Evolutionary conservation across 1,140 invertebrate species (phyloP), one percentile per base, ranked within the genome.

Genomic region (Drosophila gunungcola): DNA sequence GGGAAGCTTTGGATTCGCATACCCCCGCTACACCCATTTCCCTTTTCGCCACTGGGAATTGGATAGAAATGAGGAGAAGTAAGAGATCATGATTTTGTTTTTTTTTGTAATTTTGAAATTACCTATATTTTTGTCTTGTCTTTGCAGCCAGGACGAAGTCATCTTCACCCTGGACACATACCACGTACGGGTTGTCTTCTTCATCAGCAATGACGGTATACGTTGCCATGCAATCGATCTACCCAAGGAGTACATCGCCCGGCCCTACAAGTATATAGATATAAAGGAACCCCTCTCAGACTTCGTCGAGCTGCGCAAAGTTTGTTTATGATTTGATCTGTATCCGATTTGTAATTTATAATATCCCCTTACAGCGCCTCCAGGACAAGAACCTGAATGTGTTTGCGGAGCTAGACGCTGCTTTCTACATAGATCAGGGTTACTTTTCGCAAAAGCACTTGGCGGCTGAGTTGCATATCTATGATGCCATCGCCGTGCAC

Each of bases 391-490:
- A 90, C 45, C 42, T 91, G 11, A 91, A 91, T 58, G 84, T 91
- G 43, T 91, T 91, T 75, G 65, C 90, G 5, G 67, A 90, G 51
- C 55, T 65, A 21, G 90, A 91, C 73, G 90, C 90, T 9, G 51
- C 56, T 11, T 91, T 55, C 48, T 91, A 91, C 51, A 86, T 91
- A 41, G 74, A 91, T 9, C 86, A 91, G 42, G 90, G 90, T 27
- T 91, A 91, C 41, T 91, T 91, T 42, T 86, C 65, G 5, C 56
- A 78, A 34, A 91, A 91, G 63, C 86, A 90, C 54, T 52, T 91
- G 52, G 65, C 90, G 0, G 38, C 83, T 7, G 90, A 91, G 58
- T 36, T 89, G 10, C 90, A 91, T 45, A 52, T 63, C 29, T 91
- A 91, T 32, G 69, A 85, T 34, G 74, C 63, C 6, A 74, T 91